Evolutionary conservation across 2,888 invertebrate genomes (phyloP).

Genomic region (Frankliniella intonsa): DNA sequence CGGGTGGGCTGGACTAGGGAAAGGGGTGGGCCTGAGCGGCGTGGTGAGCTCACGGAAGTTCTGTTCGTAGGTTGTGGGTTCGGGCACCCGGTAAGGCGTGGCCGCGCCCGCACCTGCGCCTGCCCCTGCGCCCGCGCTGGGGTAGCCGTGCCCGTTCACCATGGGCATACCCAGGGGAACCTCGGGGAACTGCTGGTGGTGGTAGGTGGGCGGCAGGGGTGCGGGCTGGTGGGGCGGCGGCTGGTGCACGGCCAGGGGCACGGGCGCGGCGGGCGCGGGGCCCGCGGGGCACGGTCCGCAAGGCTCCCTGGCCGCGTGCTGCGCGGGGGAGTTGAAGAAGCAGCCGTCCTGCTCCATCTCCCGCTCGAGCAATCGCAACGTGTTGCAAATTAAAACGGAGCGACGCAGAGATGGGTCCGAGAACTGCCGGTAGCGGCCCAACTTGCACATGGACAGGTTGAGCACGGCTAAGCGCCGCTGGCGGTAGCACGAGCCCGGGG

Average conservation of each 20-base stretch:
- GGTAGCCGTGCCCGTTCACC: constrained; percentile 40
- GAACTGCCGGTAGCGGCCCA: constrained; percentile 80
- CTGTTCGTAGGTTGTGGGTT: constrained; percentile 37
- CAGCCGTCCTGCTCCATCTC: constrained; percentile 68
- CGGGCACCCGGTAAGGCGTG: constrained; percentile 31
- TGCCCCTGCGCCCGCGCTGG: constrained; percentile 35
- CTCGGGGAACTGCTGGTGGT: constrained; percentile 32
- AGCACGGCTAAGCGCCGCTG: constrained; percentile 82
- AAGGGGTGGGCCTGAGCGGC: constrained; percentile 53
- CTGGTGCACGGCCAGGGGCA: constrained; percentile 55
- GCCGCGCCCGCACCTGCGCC: background rate
- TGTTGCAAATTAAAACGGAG: constrained; percentile 90
- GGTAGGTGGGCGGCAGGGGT: constrained; percentile 45
- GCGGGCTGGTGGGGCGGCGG: constrained; percentile 49
- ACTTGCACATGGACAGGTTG: constrained; percentile 87
- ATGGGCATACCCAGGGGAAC: constrained; percentile 45
- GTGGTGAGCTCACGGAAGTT: constrained; percentile 54
- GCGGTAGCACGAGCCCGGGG: constrained; percentile 60
- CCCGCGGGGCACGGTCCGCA: constrained; percentile 44
- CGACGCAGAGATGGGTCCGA: constrained; percentile 84
- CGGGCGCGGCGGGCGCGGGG: constrained; percentile 47
- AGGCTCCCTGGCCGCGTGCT: constrained; percentile 44
- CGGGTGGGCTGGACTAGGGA: constrained; percentile 53
- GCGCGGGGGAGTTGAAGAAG: constrained; percentile 39
- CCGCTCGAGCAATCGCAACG: constrained; percentile 78